A percentile compares a stretch with the other conserved stretches of the same genome.
phyloP scores from a whole-genome alignment of 2,113 vertebrate species.

The Glaucidium brasilianum region DNA sequence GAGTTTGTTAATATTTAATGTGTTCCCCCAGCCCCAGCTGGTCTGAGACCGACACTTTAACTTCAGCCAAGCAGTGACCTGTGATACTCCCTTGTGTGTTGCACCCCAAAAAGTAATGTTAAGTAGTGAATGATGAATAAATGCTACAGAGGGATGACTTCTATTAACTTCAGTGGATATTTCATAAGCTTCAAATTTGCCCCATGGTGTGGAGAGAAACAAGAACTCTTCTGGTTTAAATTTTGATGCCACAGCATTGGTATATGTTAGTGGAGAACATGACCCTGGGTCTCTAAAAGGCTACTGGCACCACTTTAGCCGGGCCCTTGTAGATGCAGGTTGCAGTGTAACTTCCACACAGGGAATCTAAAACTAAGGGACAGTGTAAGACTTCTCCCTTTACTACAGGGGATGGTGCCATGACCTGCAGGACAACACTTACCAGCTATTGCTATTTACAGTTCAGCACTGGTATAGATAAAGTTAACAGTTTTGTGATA shows the following conservation, averaged over 20 bases:
- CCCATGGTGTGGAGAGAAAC: not conserved
- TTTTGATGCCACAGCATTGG: not conserved
- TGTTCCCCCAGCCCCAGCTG: too few relatives aligned
- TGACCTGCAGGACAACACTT: not conserved
- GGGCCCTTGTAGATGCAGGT: not conserved
- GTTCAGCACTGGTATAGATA: not conserved
- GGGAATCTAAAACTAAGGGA: not conserved
- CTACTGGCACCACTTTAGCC: not conserved
- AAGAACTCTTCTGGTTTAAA: not conserved
- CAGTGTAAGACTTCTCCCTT: not conserved
- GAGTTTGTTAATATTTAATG: too few relatives aligned
- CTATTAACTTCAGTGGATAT: not conserved
- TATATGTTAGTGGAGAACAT: not conserved
- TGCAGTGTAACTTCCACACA: not conserved
- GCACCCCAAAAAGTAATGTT: not conserved
- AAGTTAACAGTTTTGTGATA: not conserved
- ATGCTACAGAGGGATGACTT: not conserved
- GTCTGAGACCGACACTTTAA: not conserved
- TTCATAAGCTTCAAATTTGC: not conserved
- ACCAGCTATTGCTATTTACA: not conserved
- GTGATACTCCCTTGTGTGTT: not conserved
- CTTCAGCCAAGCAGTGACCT: not conserved
- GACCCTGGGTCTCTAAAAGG: not conserved
- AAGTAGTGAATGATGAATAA: not conserved
- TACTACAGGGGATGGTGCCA: not conserved